These are phyloP conservation scores for Cephalopholis sonnerati DNA, from an alignment of 2,113 vertebrate genomes.

Conservation along the genomic window DNA sequence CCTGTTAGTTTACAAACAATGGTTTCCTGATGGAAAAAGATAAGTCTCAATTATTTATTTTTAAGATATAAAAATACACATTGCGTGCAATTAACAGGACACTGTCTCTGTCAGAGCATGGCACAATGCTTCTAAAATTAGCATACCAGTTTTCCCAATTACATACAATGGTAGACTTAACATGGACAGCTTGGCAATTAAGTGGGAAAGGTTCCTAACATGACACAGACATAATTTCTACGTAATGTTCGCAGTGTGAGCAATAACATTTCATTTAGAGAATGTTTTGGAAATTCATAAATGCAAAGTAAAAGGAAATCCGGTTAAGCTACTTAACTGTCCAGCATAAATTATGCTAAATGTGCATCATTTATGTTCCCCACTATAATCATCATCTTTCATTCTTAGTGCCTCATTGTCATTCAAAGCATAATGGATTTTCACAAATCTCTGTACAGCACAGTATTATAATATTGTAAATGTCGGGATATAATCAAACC, in stretches of 20 bases:
- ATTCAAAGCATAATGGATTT: not conserved
- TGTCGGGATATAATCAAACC: not conserved
- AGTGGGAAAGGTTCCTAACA: not conserved
- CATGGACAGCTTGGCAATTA: too few relatives aligned
- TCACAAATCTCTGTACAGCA: not conserved
- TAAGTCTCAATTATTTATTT: too few relatives aligned
- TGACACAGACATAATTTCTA: not conserved
- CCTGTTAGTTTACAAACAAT: too few relatives aligned
- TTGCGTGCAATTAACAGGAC: too few relatives aligned
- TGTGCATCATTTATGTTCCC: not conserved
- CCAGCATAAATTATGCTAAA: not conserved
- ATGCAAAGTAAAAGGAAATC: not conserved
- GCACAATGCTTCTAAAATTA: too few relatives aligned
- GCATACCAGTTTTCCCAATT: too few relatives aligned
- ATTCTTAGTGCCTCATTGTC: not conserved
- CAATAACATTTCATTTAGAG: not conserved
- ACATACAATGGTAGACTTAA: too few relatives aligned
- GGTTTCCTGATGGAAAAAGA: too few relatives aligned
- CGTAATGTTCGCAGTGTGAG: not conserved
- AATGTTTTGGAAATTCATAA: not conserved
- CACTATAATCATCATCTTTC: not conserved
- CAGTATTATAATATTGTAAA: not conserved
- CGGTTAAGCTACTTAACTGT: not conserved
- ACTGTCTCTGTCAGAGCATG: too few relatives aligned
- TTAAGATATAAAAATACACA: too few relatives aligned